Conservation (phyloP, 2,888 invertebrate genomes). For the Eremobia ochroleuca region DNA sequence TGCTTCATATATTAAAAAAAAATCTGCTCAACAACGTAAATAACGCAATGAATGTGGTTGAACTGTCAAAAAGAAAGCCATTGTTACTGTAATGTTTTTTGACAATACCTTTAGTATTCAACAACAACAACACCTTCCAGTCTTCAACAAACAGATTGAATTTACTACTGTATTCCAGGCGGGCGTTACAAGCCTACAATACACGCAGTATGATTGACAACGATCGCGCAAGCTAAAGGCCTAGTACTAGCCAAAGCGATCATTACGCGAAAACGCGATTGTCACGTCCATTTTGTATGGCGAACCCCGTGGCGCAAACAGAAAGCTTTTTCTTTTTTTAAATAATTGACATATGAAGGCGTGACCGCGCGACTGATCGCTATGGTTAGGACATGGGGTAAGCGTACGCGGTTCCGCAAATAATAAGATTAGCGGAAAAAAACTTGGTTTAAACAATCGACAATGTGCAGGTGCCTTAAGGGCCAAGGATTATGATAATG, state of each 20-base stretch:
- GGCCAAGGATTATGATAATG: slow-evolving; percentile 48
- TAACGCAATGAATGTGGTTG: no score
- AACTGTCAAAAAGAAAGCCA: no score
- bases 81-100: no score
- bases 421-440: not conserved
- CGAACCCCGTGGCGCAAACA: no score
- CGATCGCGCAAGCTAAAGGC: not conserved
- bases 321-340: no score
- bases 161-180: not conserved
- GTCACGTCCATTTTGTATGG: no score
- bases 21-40: no score
- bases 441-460: not conserved
- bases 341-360: not conserved
- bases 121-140: not conserved
- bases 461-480: slow-evolving; percentile 17
- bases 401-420: not conserved
- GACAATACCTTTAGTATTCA: not conserved
- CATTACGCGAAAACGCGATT: no score
- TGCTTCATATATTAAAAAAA: no score
- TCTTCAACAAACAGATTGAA: not conserved
- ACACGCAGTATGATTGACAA: not conserved
- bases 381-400: not conserved
- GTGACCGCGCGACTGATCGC: not conserved
- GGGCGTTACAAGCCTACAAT: not conserved
- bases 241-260: not conserved